Evolutionary conservation across 2,888 invertebrate genomes (phyloP).

Genomic region (Andrena minutula): DNA sequence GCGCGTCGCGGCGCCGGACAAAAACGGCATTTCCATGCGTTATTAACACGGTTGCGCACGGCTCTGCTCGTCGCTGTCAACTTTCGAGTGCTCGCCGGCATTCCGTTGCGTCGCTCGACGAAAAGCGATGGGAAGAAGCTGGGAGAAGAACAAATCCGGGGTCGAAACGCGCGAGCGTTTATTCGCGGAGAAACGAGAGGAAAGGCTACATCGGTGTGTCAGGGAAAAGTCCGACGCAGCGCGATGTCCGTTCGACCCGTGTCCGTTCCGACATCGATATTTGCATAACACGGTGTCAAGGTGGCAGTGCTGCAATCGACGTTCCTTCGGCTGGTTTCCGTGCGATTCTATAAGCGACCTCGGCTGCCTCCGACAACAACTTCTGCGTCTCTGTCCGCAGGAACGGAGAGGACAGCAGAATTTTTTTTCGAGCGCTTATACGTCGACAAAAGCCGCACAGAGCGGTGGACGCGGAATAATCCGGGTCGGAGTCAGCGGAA

Average conservation of each 20-base stretch:
- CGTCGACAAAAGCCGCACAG: slow-evolving; percentile 35
- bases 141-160: background rate
- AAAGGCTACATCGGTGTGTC: background rate
- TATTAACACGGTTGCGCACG: slow-evolving; percentile 28
- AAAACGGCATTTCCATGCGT: slow-evolving; percentile 28
- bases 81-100: slow-evolving; percentile 5
- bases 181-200: no score
- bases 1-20: background rate
- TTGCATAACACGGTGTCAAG: background rate
- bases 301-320: slow-evolving; percentile 53
- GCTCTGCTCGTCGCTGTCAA: background rate
- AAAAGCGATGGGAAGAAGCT: background rate
- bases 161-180: no score
- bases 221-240: background rate
- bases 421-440: slow-evolving; percentile 38
- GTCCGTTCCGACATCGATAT: slow-evolving; percentile 25
- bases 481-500: slow-evolving; percentile 3
- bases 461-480: slow-evolving; percentile 30
- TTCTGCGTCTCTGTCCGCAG: background rate
- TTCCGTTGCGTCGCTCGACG: background rate
- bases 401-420: slow-evolving; percentile 4
- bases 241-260: background rate
- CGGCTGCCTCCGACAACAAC: slow-evolving; percentile 31
- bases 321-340: slow-evolving; percentile 59
- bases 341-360: slow-evolving; percentile 61